Evolutionary conservation across 2,888 invertebrate species (phyloP).

Genomic region (Cheiracanthium punctorium): DNA sequence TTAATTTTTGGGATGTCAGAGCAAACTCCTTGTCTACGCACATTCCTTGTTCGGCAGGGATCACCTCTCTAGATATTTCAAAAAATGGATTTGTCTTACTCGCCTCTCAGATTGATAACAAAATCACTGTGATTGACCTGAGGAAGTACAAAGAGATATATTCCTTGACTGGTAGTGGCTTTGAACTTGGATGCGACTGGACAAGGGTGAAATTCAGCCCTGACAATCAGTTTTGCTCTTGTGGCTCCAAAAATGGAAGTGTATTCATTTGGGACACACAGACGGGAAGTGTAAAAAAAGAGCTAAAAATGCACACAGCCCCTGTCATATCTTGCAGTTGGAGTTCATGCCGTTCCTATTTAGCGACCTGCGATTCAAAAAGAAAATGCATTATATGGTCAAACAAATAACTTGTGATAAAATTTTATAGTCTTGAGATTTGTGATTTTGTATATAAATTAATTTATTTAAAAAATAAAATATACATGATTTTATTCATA

Average conservation of each 20-base stretch:
- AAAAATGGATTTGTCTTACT: conserved; percentile 81
- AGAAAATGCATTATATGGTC: conserved; percentile 53
- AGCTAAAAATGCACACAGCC: conserved; percentile 82
- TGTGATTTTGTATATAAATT: background rate
- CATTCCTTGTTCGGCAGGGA: conserved; percentile 91
- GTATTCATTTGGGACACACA: conserved; percentile 93
- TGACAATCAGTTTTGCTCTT: conserved; percentile 89
- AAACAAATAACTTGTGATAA: conserved; percentile 8
- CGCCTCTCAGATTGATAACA: conserved; percentile 89
- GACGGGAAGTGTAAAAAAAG: conserved; percentile 84
- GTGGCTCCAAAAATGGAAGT: conserved; percentile 93
- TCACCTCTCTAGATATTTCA: conserved; percentile 94
- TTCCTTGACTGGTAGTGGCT: conserved; percentile 88
- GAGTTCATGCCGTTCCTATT: conserved; percentile 52
- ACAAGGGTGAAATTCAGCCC: conserved; percentile 94
- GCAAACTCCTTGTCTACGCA: conserved; percentile 86
- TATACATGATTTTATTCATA: background rate
- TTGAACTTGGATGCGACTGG: conserved; percentile 97
- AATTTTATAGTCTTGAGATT: background rate
- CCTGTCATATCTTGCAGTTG: conserved; percentile 48
- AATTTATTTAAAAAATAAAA: conserved; percentile 1
- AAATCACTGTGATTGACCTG: conserved; percentile 93
- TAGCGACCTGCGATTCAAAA: conserved; percentile 44
- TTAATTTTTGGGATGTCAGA: conserved; percentile 96
- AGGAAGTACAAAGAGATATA: conserved; percentile 88